A percentile compares a stretch with the other conserved stretches of the same genome.
These are phyloP conservation scores for Pangasius djambal DNA, from an alignment of 2,797 vertebrate genomes.

Conservation along the genomic window DNA sequence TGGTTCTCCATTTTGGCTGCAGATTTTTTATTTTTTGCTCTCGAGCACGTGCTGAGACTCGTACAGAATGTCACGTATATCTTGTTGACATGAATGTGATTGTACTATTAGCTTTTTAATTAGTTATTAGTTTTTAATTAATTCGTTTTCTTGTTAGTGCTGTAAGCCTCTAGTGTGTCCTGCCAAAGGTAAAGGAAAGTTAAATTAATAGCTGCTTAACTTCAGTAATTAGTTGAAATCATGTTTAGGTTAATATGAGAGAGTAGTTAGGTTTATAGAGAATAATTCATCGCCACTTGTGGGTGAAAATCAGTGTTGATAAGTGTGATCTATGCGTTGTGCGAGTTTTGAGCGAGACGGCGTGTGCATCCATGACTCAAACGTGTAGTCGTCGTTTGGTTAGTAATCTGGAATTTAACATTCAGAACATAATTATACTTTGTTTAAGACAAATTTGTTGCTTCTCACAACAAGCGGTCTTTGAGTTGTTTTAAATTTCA, in stretches of 20 bases:
- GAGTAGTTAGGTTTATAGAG: not conserved
- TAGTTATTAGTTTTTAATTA: no score
- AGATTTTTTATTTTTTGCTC: no score
- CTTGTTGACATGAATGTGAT: not conserved
- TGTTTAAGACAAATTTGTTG: not conserved
- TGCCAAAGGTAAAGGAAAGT: not conserved
- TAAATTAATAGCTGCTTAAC: not conserved
- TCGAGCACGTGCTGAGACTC: not conserved
- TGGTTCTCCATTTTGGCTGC: conserved; percentile 5
- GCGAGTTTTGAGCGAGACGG: not conserved
- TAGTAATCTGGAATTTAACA: not conserved
- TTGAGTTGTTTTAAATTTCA: not conserved
- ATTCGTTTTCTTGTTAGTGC: not conserved
- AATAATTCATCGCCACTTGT: not conserved
- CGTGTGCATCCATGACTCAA: not conserved
- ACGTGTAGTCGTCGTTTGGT: not conserved
- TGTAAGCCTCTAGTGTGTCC: not conserved
- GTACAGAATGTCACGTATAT: not conserved
- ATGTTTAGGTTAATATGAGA: not conserved
- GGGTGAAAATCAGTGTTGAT: not conserved
- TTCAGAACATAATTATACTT: not conserved
- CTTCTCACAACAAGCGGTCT: no score
- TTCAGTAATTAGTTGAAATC: not conserved
- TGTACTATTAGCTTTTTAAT: not conserved
- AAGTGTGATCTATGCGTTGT: not conserved